Conservation (phyloP, 2,113 vertebrate genomes). For the Hypanus sabinus region DNA sequence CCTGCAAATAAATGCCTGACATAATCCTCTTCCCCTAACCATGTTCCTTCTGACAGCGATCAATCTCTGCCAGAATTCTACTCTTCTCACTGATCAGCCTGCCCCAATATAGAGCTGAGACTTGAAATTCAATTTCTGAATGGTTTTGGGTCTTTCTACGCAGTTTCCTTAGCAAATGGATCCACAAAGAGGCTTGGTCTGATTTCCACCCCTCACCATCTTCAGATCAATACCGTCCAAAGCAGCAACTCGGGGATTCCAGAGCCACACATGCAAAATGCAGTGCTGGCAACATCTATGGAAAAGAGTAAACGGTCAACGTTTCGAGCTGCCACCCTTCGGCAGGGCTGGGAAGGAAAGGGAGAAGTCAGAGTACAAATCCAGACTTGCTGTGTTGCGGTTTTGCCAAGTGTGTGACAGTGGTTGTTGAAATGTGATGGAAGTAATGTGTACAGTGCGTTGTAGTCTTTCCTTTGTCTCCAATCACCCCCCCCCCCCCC, state of each 20-base stretch:
- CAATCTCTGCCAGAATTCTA: no score
- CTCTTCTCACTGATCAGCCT: not conserved
- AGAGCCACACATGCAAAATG: no score
- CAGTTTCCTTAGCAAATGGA: not conserved
- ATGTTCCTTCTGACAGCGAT: no score
- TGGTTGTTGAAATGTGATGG: not conserved
- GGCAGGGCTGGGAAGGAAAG: no score
- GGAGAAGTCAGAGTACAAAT: no score
- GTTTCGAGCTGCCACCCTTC: no score
- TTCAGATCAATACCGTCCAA: not conserved
- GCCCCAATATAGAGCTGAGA: not conserved
- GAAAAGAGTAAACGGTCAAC: no score
- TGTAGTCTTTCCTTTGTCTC: not conserved
- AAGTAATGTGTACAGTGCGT: not conserved
- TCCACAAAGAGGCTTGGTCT: not conserved
- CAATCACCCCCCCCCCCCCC: no score
- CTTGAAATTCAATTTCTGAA: not conserved
- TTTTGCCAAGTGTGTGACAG: not conserved
- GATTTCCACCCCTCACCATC: not conserved
- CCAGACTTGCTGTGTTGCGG: not conserved
- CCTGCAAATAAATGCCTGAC: no score
- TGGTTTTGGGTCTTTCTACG: not conserved
- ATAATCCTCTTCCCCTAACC: no score
- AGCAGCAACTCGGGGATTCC: not conserved
- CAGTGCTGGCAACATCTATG: no score